Conservation (phyloP, 1,140 invertebrate species). For the Aphaenogaster floridana region DNA sequence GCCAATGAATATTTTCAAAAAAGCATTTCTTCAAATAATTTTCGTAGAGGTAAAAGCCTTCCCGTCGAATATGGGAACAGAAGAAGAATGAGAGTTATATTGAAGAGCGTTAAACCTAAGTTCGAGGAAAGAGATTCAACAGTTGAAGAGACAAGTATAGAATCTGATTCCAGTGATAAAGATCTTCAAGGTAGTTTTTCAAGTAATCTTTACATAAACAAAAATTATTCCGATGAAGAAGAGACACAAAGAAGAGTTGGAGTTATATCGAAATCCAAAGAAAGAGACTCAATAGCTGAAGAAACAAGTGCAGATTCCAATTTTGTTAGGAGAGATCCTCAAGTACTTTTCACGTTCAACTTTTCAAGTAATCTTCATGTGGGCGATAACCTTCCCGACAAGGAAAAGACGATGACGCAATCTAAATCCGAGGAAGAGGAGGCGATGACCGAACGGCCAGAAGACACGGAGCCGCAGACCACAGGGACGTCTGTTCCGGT, state of each 20-base stretch:
- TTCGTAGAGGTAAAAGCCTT: background rate
- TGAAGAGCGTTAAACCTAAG: background rate
- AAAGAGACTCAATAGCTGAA: constrained; percentile 8
- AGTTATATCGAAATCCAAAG: background rate
- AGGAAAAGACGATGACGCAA: background rate
- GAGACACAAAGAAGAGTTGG: background rate
- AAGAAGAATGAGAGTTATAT: background rate
- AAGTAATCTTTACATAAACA: background rate
- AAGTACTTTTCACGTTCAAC: background rate
- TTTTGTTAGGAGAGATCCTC: background rate
- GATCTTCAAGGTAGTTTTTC: background rate
- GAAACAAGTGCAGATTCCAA: background rate
- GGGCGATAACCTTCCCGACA: background rate
- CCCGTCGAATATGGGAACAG: background rate
- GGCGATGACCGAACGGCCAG: constrained; percentile 4
- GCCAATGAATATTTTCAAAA: background rate
- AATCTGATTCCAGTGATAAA: background rate
- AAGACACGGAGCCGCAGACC: background rate
- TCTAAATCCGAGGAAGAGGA: constrained; percentile 2
- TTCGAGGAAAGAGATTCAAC: background rate
- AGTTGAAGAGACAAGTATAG: background rate
- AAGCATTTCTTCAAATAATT: background rate
- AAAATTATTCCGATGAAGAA: background rate
- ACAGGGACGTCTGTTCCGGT: constrained; percentile 27
- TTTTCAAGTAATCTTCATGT: constrained; percentile 5